Base-by-base conservation (phyloP, 2,113 vertebrate genomes). In the Strigops habroptila region DNA sequence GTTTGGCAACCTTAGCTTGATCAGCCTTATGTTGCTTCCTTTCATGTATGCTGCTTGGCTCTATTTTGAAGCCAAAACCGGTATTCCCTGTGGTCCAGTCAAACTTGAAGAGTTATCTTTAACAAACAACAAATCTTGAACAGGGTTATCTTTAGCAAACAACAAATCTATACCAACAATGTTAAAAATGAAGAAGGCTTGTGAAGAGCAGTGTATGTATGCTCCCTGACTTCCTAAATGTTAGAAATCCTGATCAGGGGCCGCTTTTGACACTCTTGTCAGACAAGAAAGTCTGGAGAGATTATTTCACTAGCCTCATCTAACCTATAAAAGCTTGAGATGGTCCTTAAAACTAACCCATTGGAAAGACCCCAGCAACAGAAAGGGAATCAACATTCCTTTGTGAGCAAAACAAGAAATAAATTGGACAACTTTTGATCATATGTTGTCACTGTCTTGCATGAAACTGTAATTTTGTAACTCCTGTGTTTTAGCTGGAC, bases 381-480 rank as follows among this genome's bases (percentile, higher is more conserved):
- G n/a, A 89, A 86, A 33, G 30, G 39, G 55, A 46, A 10, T 87
- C 44, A 60, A 24, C 65, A 49, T 89, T 93, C 62, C 17, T 84
- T 43, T 87, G 51, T 73, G 55, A 86, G 44, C 39, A 78, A 86
- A 84, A 55, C 30, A 83, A 88, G 18, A 86, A 93, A 65, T 93
- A 81, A 81, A 5, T 25, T 35, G 51, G 55, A 63, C 46, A 90
- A 83, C 73, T 96, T 90, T 78, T 86, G 88, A 48, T 76, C 16
- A 2, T 77, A 60, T 96, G 23, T 94, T 90, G 57, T 92, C 52
- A 83, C 44, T 64, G 22, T 70, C 86, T 95, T 95, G 87, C 85
- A 73, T 81, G 86, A 94, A 96, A 44, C 48, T 49, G 55, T 83
- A 31, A 55, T 96, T 96, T 86, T 88, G 82, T 85, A 96, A 84